Evolutionary conservation across 2,113 vertebrate genomes (phyloP), one percentile per base, ranked within the genome.

Genomic region (Delphinapterus leucas): DNA sequence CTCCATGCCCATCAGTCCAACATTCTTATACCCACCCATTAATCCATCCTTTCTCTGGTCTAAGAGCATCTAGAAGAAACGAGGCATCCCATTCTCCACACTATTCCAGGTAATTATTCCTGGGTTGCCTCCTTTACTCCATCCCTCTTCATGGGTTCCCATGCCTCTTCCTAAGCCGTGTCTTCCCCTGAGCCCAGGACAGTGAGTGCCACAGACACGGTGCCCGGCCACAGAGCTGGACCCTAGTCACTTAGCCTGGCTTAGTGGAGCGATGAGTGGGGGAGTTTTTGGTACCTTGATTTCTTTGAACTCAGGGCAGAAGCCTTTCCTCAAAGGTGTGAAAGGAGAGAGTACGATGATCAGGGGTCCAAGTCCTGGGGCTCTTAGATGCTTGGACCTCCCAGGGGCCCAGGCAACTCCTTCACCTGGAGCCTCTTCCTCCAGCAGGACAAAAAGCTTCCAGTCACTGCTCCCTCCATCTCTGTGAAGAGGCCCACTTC

Each of bases 401-500:
- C 44, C 58, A 23, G 26, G 38, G 91, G 31, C 74, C n/a, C 21
- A 0, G 68, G 44, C 44, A 49, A n/a, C 44, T 60, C 53, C 68
- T 44, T 93, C 79, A 68, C 10, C 44, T 1, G 41, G 81, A 76
- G 38, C 38, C 28, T 77, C 86, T 88, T 80, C 86, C 83, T 87
- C 58, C 60, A 70, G 41, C 90, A 97, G 89, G 95, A 92, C 91
- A 55, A 11, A 77, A 70, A 82, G 79, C 87, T 89, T 74, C 71
- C 55, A 14, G 28, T 58, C 86, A 17, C 28, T 3, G 14, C 36
- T 25, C 4, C 65, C 10, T 82, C 84, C n/a, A 21, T 21, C 89
- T 41, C 95, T 25, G 67, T 20, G 73, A 91, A 77, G 90, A 95
- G 58, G 84, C 44, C 36, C 47, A 9, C 91, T 90, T 86, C 83